A percentile compares a stretch with the other conserved stretches of the same genome.
phyloP scores from a whole-genome alignment of 53 echinoderm and acorn worm genomes.

The Stichopus horrens region DNA sequence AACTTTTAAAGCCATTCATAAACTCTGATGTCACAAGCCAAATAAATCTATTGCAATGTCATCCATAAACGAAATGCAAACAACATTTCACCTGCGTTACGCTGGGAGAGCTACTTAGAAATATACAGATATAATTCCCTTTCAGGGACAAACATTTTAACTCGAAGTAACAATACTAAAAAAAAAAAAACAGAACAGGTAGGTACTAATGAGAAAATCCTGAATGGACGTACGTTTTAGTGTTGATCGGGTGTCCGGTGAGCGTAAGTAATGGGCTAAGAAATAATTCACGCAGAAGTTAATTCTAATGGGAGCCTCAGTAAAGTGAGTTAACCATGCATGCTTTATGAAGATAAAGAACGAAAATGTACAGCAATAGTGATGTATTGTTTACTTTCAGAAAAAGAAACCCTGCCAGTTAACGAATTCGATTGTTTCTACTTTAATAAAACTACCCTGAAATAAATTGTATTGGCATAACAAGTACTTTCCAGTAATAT shows the following conservation, averaged over 20 bases:
- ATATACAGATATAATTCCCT: neutral
- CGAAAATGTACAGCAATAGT: conserved; percentile 2
- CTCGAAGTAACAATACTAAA: neutral
- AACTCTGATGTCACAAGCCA: neutral
- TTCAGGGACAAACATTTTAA: conserved; percentile 29
- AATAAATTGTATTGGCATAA: too few species aligned
- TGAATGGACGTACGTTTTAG: conserved; percentile 19
- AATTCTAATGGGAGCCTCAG: conserved; percentile 1
- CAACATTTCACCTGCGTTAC: neutral
- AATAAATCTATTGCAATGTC: neutral
- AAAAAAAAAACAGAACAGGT: too few species aligned
- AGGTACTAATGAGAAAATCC: neutral
- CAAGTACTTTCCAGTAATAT: too few species aligned
- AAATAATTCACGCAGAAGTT: conserved; percentile 16
- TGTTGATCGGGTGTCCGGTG: conserved; percentile 8
- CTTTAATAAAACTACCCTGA: too few species aligned
- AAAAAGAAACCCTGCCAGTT: neutral
- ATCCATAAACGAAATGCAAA: neutral
- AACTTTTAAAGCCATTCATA: too few species aligned
- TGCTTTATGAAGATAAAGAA: neutral
- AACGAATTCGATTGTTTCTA: neutral
- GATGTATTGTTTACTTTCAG: conserved; percentile 19
- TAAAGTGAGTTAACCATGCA: conserved; percentile 19
- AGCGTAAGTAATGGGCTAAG: conserved; percentile 19
- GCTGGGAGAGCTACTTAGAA: neutral